Base-by-base conservation (phyloP, 2,888 invertebrate genomes). In the Amblyjoppa proteus region DNA sequence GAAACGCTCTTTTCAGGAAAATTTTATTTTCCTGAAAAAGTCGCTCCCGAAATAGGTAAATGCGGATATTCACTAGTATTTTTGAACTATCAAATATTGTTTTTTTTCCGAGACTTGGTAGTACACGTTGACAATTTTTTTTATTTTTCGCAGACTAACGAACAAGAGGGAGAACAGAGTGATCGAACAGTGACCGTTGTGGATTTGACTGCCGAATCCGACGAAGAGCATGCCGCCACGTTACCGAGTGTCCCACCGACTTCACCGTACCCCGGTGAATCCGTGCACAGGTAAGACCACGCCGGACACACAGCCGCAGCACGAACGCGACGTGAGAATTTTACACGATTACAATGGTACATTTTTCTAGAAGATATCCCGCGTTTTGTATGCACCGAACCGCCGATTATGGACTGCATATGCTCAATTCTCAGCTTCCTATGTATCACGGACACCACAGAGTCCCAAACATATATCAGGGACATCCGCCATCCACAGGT, bases 141-240 rank as follows among this genome's bases (percentile, higher is more conserved):
- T 34, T n/a, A 56, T 77, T 86, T 84, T 77, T 38, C 78, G 71
- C 86, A 91, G 90, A 89, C 83, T 87, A 86, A 86, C 49, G 90
- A 88, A 75, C 88, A 86, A 74, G 88, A 85, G 66, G 85, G 83
- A 76, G 89, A 90, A 80, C 90, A 88, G 85, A 89, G 78, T 86
- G 90, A 90, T 87, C 94, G 95, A 86, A 95, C 95, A 45, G 95
- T 96, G 75, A 93, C 94, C 75, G 94, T 95, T 25, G 95, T 96
- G 84, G 96, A 96, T 92, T 92, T 96, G 86, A 96, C 96, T 3
- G 95, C 95, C 71, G 96, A 96, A 87, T 94, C 95, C 5, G 95
- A 95, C 88, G 96, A 96, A 88, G 96, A 96, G 87, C 91, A 91
- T 81, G 81, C 89, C 31, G 87, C 90, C 49, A 80, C 89, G 34